Evolutionary conservation across 2,797 vertebrate species (phyloP), one percentile per base, ranked within the genome.

Genomic region (Trichosurus vulpecula): DNA sequence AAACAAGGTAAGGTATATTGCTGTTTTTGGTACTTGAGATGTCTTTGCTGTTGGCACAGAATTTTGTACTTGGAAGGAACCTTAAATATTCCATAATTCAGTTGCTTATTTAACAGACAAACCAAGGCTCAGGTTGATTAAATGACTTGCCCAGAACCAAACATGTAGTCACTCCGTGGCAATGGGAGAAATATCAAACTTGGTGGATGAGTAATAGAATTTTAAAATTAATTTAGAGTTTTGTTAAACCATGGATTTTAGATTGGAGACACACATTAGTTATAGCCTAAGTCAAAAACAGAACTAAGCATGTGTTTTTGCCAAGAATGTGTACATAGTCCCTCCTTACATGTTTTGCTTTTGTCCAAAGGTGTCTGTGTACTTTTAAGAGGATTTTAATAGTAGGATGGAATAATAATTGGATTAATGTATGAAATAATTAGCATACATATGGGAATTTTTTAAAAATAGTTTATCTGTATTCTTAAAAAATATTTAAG

Each of bases 351-450:
- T 51, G 53, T 66, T 41, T 93, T 27, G 31, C 31, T 91, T 53
- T 92, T 22, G 61, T 93, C 93, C 94, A 12, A 94, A 96, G 54
- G 54, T 11, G 54, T 57, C 11, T 91, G 53, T 95, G 31, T n/a
- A 10, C 35, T 16, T 29, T 52, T 56, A 58, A 55, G 25, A 93
- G 91, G 9, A 9, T 90, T 41, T 53, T 91, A 8, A 47, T 25
- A 94, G 52, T 55, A 92, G 54, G 29, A 25, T 47, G 14, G 74
- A 81, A 81, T 81, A 47, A 81, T 47, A 81, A 81, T 81, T 81
- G 41, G 25, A 74, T 74, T 47, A 25, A 47, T 81, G 22, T n/a
- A 81, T 81, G 41, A 81, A 81, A 47, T 81, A 47, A 47, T 41
- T 74, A 74, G n/a, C 19, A 22, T 41, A 74, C 35, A 30, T 74